Percentiles rank a stretch among this genome's conserved stretches.
Evolutionary conservation across 1,140 invertebrate genomes (phyloP).

Genomic region (Alviniconcha marisindica): DNA sequence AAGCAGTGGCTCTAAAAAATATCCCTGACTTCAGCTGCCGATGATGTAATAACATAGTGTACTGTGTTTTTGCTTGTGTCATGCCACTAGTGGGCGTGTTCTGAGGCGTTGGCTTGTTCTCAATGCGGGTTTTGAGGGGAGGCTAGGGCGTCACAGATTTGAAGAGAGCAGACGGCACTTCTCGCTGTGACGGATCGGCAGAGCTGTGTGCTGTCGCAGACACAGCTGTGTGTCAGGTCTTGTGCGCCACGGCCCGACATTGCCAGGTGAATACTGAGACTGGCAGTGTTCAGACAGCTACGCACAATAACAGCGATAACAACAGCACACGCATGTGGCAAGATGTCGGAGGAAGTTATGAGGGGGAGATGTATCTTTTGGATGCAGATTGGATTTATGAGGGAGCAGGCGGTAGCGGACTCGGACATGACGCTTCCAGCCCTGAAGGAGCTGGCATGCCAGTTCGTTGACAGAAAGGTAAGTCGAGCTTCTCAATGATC

Average conservation of each 20-base stretch:
- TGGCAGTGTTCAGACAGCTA: not conserved
- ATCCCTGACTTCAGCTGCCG: not conserved
- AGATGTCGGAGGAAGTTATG: slow-evolving; percentile 54
- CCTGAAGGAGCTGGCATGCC: slow-evolving; percentile 94
- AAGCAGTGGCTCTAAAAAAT: slow-evolving; percentile 25
- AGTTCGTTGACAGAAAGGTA: slow-evolving; percentile 96
- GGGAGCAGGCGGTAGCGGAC: slow-evolving; percentile 91
- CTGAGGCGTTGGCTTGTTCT: slow-evolving; percentile 14
- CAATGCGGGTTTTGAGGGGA: not conserved
- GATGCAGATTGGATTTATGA: slow-evolving; percentile 94
- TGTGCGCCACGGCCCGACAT: slow-evolving; percentile 15
- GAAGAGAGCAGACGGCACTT: slow-evolving; percentile 34
- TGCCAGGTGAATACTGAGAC: not conserved
- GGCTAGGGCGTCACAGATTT: not conserved
- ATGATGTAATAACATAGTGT: slow-evolving; percentile 29
- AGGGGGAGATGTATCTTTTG: slow-evolving; percentile 81
- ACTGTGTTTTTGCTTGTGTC: not conserved
- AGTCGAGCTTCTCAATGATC: slow-evolving; percentile 54
- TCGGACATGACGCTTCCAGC: slow-evolving; percentile 90
- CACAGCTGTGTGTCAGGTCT: slow-evolving; percentile 13
- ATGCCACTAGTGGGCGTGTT: slow-evolving; percentile 2
- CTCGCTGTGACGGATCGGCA: not conserved
- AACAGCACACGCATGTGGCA: slow-evolving; percentile 45
- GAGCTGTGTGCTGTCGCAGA: slow-evolving; percentile 15
- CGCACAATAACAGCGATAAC: slow-evolving; percentile 48